Evolutionary conservation across 2,113 vertebrate genomes (phyloP).

Genomic region (Anhinga rufa): DNA sequence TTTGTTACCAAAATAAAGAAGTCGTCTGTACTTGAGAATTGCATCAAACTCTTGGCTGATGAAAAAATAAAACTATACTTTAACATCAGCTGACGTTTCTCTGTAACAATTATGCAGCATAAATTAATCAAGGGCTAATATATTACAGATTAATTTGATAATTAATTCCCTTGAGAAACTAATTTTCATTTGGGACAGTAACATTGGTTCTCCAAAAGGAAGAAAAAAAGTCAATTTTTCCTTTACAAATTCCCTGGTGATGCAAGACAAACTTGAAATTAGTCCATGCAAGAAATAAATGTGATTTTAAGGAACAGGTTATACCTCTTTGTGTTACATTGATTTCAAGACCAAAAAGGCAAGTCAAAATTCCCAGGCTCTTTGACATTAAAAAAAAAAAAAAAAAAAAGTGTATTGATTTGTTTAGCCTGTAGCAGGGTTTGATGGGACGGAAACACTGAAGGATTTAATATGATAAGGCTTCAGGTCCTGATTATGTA

Average conservation of each 20-base stretch:
- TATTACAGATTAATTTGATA: neutral
- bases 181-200: neutral
- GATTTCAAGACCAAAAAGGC: neutral
- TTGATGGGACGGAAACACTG: neutral
- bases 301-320: neutral
- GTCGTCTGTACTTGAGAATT: neutral
- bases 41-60: neutral
- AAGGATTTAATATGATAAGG: neutral
- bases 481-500: neutral
- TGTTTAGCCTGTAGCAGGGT: neutral
- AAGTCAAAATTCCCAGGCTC: neutral
- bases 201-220: neutral
- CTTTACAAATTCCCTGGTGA: neutral
- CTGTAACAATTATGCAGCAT: neutral
- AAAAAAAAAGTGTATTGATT: neutral
- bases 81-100: neutral
- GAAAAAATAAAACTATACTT: neutral
- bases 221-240: neutral
- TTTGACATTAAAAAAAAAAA: neutral
- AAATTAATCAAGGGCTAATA: neutral
- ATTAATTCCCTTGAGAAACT: constrained; percentile 24
- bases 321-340: neutral
- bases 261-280: neutral
- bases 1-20: neutral
- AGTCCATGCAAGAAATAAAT: neutral